Conservation (phyloP, 2,113 vertebrate genomes). For the Merops nubicus region DNA sequence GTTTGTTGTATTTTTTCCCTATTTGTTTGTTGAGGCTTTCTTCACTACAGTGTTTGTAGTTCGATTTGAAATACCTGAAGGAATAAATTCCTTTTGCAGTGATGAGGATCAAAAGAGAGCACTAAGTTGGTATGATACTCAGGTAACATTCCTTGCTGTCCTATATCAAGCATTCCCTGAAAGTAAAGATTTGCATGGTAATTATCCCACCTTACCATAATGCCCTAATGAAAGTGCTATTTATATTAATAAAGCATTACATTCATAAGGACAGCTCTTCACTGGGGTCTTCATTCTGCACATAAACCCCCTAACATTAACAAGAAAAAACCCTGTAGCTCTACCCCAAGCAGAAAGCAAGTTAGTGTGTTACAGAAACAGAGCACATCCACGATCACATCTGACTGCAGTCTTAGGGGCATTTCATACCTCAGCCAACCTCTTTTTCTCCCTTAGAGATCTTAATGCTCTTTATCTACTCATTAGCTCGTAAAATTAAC, state of each 20-base stretch:
- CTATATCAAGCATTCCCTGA: background rate
- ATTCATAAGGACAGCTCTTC: background rate
- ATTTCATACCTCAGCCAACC: background rate
- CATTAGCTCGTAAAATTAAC: slow-evolving; percentile 17
- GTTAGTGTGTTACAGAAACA: background rate
- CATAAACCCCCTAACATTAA: background rate
- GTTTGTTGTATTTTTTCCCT: background rate
- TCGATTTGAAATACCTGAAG: background rate
- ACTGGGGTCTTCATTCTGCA: background rate
- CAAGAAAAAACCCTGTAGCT: too few relatives aligned
- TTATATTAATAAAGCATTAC: background rate
- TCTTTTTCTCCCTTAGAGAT: background rate
- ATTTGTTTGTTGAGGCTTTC: background rate
- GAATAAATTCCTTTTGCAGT: background rate
- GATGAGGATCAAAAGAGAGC: background rate
- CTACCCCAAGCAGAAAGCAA: background rate
- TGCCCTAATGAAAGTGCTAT: background rate
- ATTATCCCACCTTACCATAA: background rate
- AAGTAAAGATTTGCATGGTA: background rate
- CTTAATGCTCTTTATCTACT: background rate
- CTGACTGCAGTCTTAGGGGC: background rate
- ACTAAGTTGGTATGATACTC: background rate
- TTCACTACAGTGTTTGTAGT: background rate
- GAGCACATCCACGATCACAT: background rate
- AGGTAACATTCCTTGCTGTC: background rate